Conservation (phyloP, 2,888 invertebrate genomes). For the Diadromus collaris region DNA sequence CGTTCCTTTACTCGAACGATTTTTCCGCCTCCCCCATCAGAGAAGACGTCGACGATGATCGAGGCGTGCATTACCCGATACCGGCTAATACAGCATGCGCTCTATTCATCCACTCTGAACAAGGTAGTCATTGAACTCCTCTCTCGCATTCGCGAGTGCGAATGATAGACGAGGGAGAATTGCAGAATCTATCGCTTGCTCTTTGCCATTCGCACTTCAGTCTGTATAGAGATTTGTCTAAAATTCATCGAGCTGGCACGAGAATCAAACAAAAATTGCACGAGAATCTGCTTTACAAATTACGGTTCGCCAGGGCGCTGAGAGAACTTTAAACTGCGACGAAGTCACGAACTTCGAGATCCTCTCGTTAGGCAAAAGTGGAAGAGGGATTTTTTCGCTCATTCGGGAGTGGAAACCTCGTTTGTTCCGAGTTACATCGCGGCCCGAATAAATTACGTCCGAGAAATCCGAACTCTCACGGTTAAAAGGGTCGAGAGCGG, state of each 20-base stretch:
- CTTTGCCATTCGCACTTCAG: conserved; percentile 1
- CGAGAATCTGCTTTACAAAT: neutral
- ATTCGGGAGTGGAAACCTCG: conserved; percentile 15
- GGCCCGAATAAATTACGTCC: conserved; percentile 39
- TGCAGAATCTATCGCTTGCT: neutral
- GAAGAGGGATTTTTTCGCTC: conserved; percentile 17
- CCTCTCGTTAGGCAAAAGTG: conserved; percentile 26
- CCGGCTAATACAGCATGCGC: conserved; percentile 38
- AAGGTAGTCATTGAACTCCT: conserved; percentile 61
- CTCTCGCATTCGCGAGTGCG: conserved; percentile 42
- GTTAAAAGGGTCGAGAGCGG: conserved; percentile 4
- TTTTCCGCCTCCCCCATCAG: conserved; percentile 48
- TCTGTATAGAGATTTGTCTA: neutral
- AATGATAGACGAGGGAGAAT: conserved; percentile 18
- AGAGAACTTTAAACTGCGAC: neutral
- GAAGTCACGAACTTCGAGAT: conserved; percentile 32
- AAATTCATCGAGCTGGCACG: neutral
- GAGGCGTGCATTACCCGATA: conserved; percentile 46
- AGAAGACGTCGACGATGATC: conserved; percentile 44
- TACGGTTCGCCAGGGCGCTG: neutral
- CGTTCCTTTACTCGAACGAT: conserved; percentile 45
- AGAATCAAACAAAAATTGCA: neutral
- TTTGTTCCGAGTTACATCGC: conserved; percentile 28
- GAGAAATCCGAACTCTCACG: neutral
- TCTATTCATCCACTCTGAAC: conserved; percentile 42